These are phyloP conservation scores for Anaspis maculata DNA, from an alignment of 2,888 invertebrate species.

Conservation along the genomic window DNA sequence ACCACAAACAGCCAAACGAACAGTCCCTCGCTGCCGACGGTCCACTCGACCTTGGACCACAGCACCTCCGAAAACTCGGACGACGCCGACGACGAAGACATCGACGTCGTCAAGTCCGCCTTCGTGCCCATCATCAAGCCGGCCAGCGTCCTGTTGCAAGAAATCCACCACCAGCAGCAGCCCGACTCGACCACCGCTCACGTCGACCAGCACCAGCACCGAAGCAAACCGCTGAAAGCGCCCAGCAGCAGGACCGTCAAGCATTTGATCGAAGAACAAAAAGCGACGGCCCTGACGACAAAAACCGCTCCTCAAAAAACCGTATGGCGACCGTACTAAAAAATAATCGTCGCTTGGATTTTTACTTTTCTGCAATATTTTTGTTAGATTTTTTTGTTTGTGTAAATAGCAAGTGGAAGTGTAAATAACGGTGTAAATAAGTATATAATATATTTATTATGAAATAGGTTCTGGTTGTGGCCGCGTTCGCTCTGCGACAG, in stretches of 20 bases:
- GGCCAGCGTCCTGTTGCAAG: conserved; percentile 49
- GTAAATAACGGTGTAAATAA: too few species aligned
- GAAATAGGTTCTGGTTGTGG: too few species aligned
- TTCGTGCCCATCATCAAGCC: conserved; percentile 61
- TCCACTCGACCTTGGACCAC: conserved; percentile 54
- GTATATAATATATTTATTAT: too few species aligned
- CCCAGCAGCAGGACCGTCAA: conserved; percentile 51
- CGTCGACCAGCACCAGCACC: conserved; percentile 49
- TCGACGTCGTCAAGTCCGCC: conserved; percentile 68
- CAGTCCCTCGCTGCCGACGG: conserved; percentile 47
- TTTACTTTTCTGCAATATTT: conserved; percentile 8
- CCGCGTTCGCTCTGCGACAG: too few species aligned
- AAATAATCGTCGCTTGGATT: neutral
- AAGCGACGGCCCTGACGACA: conserved; percentile 47
- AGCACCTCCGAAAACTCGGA: conserved; percentile 51
- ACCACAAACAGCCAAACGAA: conserved; percentile 37
- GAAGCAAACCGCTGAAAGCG: conserved; percentile 54
- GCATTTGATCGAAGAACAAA: conserved; percentile 35
- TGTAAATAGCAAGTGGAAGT: too few species aligned
- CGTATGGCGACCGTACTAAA: conserved; percentile 70
- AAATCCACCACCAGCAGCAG: conserved; percentile 47
- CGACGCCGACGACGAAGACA: conserved; percentile 59
- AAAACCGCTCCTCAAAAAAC: conserved; percentile 51
- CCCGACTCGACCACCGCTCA: conserved; percentile 54
- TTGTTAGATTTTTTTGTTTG: too few species aligned